These are phyloP conservation scores for Chrysaora quinquecirrha DNA, from an alignment of 30 jellyfish, hydroid and myxozoan genomes.

Conservation along the genomic window DNA sequence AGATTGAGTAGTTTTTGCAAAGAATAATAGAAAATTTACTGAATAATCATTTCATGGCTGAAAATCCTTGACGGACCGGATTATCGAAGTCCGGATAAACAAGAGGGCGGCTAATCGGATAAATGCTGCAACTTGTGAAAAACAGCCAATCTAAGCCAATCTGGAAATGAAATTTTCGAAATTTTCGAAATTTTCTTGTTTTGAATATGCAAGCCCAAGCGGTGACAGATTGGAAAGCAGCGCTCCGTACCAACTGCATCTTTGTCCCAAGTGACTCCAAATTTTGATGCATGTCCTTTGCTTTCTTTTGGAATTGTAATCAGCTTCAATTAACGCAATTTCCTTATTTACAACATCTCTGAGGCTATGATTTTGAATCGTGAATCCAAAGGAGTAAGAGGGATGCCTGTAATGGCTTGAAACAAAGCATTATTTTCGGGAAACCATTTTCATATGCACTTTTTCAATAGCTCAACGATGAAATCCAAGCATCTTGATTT, in stretches of 20 bases:
- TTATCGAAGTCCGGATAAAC: too few species aligned
- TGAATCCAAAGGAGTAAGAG: background rate
- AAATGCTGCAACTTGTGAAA: too few species aligned
- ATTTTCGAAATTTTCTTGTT: too few species aligned
- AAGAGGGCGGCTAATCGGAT: too few species aligned
- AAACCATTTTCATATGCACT: slow-evolving; percentile 29
- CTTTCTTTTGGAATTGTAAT: background rate
- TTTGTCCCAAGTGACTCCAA: background rate
- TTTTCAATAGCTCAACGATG: slow-evolving; percentile 37
- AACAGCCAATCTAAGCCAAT: too few species aligned
- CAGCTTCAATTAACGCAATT: background rate
- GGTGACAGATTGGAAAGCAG: background rate
- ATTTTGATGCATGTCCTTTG: background rate
- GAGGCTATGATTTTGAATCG: background rate
- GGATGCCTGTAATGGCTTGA: slow-evolving; percentile 24
- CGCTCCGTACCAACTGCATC: background rate
- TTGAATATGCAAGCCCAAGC: background rate
- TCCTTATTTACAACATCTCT: background rate
- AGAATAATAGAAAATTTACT: too few species aligned
- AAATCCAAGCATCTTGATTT: slow-evolving; percentile 39
- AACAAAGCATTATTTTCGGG: slow-evolving; percentile 37
- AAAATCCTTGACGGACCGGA: too few species aligned
- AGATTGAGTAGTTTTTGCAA: too few species aligned
- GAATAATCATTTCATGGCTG: too few species aligned
- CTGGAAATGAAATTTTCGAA: too few species aligned